Percentiles rank a stretch among this genome's conserved stretches.
Conservation (phyloP, 2,113 vertebrate species). For the Albula glossodonta region DNA sequence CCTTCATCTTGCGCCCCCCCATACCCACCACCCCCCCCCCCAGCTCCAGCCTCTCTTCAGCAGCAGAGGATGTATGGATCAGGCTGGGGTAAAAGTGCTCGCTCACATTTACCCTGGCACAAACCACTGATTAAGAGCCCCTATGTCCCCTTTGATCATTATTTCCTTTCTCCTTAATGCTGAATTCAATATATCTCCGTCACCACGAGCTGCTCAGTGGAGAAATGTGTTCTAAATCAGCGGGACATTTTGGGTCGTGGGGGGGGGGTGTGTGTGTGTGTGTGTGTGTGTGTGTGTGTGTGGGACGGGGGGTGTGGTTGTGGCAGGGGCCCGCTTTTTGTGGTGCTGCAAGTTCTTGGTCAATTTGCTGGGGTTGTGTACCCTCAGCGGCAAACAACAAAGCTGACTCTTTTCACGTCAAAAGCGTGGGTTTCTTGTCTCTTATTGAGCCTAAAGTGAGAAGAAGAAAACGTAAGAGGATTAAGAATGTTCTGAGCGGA, state of each 20-base stretch:
- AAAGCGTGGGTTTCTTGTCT: conserved; percentile 10
- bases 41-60: conserved; percentile 50
- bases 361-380: conserved; percentile 25
- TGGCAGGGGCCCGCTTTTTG: not conserved
- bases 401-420: not conserved
- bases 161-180: conserved; percentile 51
- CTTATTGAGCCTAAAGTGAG: conserved; percentile 22
- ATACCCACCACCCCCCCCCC: conserved; percentile 36
- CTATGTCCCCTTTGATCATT: conserved; percentile 66
- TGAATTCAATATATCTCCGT: conserved; percentile 53
- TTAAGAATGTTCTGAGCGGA: conserved; percentile 52
- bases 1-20: conserved; percentile 64
- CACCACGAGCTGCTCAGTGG: conserved; percentile 48
- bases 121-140: conserved; percentile 61
- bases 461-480: conserved; percentile 53
- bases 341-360: not conserved
- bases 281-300: conserved; percentile 31
- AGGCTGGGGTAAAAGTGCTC: conserved; percentile 54
- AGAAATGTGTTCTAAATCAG: conserved; percentile 46
- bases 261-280: conserved; percentile 19
- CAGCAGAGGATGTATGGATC: conserved; percentile 56
- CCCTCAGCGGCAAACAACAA: conserved; percentile 20
- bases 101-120: conserved; percentile 54
- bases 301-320: not conserved
- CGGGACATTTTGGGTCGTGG: conserved; percentile 11